Evolutionary conservation across 2,113 vertebrate species (phyloP), one percentile per base, ranked within the genome.

Genomic region (Pachycephala philippinensis): DNA sequence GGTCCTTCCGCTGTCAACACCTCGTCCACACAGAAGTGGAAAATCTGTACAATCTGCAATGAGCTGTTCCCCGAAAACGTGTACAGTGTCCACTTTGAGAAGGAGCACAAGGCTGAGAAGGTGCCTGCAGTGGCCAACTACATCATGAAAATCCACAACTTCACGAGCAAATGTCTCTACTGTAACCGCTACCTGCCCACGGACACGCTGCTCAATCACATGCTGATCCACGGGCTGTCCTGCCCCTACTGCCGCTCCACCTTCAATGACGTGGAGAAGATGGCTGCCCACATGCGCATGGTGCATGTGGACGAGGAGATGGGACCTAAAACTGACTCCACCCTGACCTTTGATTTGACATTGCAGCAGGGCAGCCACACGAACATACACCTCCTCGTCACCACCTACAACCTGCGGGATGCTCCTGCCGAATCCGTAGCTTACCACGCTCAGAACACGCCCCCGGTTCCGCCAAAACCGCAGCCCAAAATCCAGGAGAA

Each of bases 101-200:
- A 99, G 87, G 99, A 99, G 97, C 99, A 99, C 97, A 99, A 99
- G 97, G 99, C 99, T 2, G 99, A 99, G 97, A 99, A 99, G 98
- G 99, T 99, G 61, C 99, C 99, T 5, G 99, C 99, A 1, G 99
- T 99, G 68, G 99, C 99, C 95, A 99, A 99, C 97, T 99, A 99
- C 97, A 99, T 99, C 87, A 99, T 99, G 99, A 99, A 99, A 98
- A 99, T 99, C 97, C 99, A 99, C 97, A 99, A 99, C 97, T 99
- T 99, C 95, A 99, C 99, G 97, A 99, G 99, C 98, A 99, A 99
- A 98, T 99, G 99, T 98, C 98, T 99, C 83, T 99, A 99, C 98
- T 99, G 99, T 98, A 99, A 99, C 95, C 99, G 99, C 70, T 99
- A 99, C 96, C 98, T 99, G 90, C 99, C 99, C 93, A 99, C 99